These are phyloP conservation scores for Lota lota DNA, from an alignment of 2,113 vertebrate species.

Conservation along the genomic window DNA sequence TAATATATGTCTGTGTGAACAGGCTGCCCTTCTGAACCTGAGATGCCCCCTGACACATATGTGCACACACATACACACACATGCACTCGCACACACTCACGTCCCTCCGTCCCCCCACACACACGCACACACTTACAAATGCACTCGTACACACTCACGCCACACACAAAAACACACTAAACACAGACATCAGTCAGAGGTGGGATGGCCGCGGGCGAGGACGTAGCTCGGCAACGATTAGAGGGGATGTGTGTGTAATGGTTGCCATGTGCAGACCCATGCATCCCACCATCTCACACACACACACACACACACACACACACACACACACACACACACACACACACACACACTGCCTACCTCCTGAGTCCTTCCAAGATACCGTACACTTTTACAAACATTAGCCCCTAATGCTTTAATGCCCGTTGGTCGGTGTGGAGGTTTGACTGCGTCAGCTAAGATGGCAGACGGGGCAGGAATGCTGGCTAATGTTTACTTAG, in stretches of 20 bases:
- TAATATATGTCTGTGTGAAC: slow-evolving; percentile 70
- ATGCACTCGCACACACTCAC: slow-evolving; percentile 15
- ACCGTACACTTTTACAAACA: slow-evolving; percentile 80
- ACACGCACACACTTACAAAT: slow-evolving; percentile 29
- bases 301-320: slow-evolving; percentile 29
- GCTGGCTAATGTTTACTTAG: slow-evolving; percentile 61
- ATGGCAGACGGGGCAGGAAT: slow-evolving; percentile 64
- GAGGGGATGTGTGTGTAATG: slow-evolving; percentile 76
- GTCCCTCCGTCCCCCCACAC: slow-evolving; percentile 39
- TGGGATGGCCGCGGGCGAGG: slow-evolving; percentile 73
- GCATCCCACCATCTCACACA: slow-evolving; percentile 67
- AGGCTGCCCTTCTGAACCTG: slow-evolving; percentile 75
- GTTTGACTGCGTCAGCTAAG: slow-evolving; percentile 37
- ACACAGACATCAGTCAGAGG: slow-evolving; percentile 62
- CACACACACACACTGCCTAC: slow-evolving; percentile 39
- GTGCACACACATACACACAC: slow-evolving; percentile 16
- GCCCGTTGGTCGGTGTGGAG: slow-evolving; percentile 58
- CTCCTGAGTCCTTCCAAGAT: slow-evolving; percentile 66
- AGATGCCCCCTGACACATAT: slow-evolving; percentile 66
- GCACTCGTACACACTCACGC: slow-evolving; percentile 30
- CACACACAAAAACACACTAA: slow-evolving; percentile 28
- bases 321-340: slow-evolving; percentile 12
- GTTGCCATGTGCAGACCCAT: slow-evolving; percentile 77
- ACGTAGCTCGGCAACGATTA: slow-evolving; percentile 77
- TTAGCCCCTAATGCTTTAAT: slow-evolving; percentile 80